Conservation (phyloP, 2,797 vertebrate genomes). For the Sparus aurata region DNA sequence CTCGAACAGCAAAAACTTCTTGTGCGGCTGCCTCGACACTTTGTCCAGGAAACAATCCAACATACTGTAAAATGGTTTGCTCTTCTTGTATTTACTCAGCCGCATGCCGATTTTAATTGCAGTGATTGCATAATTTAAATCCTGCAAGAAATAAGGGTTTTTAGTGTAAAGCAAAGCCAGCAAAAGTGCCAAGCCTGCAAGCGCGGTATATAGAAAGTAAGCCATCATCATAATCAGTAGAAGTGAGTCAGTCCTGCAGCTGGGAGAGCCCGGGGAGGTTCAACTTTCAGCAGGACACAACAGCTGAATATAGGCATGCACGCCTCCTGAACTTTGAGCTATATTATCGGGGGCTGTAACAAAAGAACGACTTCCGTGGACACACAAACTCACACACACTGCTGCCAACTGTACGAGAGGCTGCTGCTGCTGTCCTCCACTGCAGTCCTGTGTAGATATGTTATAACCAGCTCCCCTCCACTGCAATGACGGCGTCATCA, state of each 20-base stretch:
- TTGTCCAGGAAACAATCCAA: constrained; percentile 79
- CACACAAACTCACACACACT: neutral
- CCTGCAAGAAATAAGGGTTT: constrained; percentile 72
- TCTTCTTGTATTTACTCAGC: neutral
- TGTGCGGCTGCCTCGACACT: constrained; percentile 78
- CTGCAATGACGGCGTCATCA: neutral
- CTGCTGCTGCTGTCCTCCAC: no score
- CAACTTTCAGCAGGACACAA: neutral
- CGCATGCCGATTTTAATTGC: rapidly evolving
- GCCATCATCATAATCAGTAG: constrained; percentile 36
- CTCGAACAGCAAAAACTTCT: constrained; percentile 84
- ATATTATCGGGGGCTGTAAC: neutral
- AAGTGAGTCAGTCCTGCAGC: neutral
- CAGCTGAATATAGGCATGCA: neutral
- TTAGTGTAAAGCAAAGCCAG: constrained; percentile 47
- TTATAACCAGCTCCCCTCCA: no score
- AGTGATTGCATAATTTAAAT: constrained; percentile 50
- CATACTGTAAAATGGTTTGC: constrained; percentile 78
- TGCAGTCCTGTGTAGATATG: no score
- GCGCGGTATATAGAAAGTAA: constrained; percentile 41
- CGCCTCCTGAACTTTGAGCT: constrained; percentile 47
- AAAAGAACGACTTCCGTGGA: no score
- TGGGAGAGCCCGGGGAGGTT: rapidly evolving
- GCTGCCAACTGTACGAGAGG: no score
- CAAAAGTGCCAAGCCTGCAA: constrained; percentile 51